Evolutionary conservation across 2,113 vertebrate species (phyloP).

Genomic region (Apteryx owenii): DNA sequence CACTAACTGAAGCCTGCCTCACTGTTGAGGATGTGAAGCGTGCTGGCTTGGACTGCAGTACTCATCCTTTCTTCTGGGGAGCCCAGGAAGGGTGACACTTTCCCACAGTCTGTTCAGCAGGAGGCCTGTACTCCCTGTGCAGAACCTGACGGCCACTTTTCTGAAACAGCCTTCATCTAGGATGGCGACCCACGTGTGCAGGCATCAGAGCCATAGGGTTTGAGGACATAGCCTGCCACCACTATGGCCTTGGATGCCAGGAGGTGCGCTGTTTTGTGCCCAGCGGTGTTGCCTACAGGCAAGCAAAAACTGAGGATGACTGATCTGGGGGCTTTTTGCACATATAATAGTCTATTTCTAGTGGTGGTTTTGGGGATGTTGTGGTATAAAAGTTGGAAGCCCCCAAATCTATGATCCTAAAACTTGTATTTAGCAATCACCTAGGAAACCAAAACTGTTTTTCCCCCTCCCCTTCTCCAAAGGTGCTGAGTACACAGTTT

Average conservation of each 20-base stretch:
- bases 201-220: background rate
- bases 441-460: conserved; percentile 55
- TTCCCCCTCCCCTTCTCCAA: background rate
- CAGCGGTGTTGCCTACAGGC: rapidly evolving
- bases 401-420: background rate
- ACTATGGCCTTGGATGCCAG: background rate
- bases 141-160: background rate
- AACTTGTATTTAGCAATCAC: conserved; percentile 13
- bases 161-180: rapidly evolving
- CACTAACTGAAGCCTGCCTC: background rate
- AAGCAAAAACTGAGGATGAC: background rate
- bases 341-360: background rate
- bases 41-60: background rate
- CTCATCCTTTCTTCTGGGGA: background rate
- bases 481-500: conserved; percentile 26
- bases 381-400: background rate
- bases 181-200: background rate
- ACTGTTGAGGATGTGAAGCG: background rate
- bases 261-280: background rate
- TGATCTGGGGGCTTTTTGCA: background rate
- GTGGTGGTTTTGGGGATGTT: background rate
- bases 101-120: background rate
- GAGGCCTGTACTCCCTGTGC: background rate
- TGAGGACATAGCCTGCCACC: background rate
- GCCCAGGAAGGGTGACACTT: background rate